These are phyloP conservation scores for Epinotia brunnichana DNA, from an alignment of 2,888 invertebrate genomes.

Conservation along the genomic window DNA sequence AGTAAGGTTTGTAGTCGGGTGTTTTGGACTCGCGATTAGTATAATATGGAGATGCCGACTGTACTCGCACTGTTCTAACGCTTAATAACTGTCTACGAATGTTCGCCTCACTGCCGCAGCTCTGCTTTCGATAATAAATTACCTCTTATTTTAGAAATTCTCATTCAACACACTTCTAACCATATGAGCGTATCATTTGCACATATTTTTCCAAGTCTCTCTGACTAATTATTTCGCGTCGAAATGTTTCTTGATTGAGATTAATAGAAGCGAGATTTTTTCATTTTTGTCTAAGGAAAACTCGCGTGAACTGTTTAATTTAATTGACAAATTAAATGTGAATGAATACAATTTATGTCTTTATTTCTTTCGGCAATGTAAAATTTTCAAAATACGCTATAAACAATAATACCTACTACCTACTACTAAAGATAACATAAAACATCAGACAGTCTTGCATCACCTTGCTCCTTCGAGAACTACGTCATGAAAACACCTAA, in stretches of 20 bases:
- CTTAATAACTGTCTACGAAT: slow-evolving; percentile 81
- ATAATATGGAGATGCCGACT: slow-evolving; percentile 58
- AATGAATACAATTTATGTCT: neutral
- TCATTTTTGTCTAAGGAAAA: slow-evolving; percentile 32
- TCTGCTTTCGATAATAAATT: slow-evolving; percentile 78
- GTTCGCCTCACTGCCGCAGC: slow-evolving; percentile 78
- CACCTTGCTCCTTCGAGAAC: too few relatives aligned
- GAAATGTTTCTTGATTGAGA: slow-evolving; percentile 55
- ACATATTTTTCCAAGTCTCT: slow-evolving; percentile 70
- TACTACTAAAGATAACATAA: neutral
- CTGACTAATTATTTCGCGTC: slow-evolving; percentile 62
- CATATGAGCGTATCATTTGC: slow-evolving; percentile 69
- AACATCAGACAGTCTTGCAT: neutral
- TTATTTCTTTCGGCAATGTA: neutral
- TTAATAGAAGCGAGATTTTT: slow-evolving; percentile 52
- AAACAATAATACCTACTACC: neutral
- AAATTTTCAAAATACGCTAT: neutral
- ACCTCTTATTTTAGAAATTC: slow-evolving; percentile 80
- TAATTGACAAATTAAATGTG: slow-evolving; percentile 20
- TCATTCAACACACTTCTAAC: slow-evolving; percentile 74
- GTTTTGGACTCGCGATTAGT: neutral
- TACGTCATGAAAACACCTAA: neutral
- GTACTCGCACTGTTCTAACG: slow-evolving; percentile 68
- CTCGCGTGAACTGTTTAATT: neutral
- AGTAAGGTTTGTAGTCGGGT: neutral